Base-by-base conservation (phyloP, 2,113 vertebrate species). In the Cottus gobio region DNA sequence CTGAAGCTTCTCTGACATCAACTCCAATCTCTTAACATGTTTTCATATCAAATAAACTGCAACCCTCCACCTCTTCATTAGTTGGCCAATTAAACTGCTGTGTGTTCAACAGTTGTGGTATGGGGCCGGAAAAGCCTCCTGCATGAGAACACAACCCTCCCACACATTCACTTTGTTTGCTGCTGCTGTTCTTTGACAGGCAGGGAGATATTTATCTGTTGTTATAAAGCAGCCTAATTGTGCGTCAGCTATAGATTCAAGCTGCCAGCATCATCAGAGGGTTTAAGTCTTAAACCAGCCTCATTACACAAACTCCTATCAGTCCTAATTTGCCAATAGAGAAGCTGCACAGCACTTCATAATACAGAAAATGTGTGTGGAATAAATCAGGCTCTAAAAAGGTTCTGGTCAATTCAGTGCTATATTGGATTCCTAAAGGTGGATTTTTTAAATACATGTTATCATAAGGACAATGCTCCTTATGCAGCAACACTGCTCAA, bases 251-350 rank as follows among this genome's bases (percentile, higher is more conserved):
- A 83, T 85, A 73, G 84, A 91, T 84, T 84, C 72, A 76, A 84
- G 79, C 78, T 75, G 68, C 62, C 66, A 34, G 76, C 56, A 37
- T 64, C 82, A 77, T 85, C 76, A 75, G 56, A 73, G 76, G 79
- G 76, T 86, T 88, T 83, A 86, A 75, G 75, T 79, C 71, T 83
- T 86, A 87, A 81, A 84, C 78, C 76, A 67, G 79, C 80, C 70
- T 87, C 83, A 86, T 89, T 89, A 87, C 82, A 84, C 72, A 80
- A 74, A 83, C 74, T 81, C 74, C 73, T 50, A 86, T 79, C 79
- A 60, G 50, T 70, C 63, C 66, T 86, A 84, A 86, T 82, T 50
- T 86, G 54, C 81, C 75, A 82, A 78, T 78, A 72, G 46, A 75
- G 36, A 18, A 80, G 70, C 75, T 48, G 37, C 52, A 54, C 36